Conservation (phyloP, 2,797 vertebrate species). For the Apogon talboti region DNA sequence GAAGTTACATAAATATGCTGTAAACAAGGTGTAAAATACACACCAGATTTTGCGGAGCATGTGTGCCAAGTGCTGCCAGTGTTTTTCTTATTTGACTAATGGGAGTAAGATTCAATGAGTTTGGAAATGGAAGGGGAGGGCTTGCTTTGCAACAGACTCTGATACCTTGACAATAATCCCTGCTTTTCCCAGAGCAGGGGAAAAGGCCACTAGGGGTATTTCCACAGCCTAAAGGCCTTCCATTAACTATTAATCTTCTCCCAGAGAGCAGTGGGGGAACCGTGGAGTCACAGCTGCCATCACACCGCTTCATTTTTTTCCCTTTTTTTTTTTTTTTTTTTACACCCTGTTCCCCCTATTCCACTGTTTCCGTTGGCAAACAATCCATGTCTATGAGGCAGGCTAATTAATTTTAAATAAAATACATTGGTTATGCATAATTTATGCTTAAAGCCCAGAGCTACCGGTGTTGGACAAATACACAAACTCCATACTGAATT, state of each 20-base stretch:
- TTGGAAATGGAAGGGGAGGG: constrained; percentile 57
- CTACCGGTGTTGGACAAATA: constrained; percentile 85
- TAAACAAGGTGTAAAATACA: constrained; percentile 58
- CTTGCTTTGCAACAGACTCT: constrained; percentile 56
- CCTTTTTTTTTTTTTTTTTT: no score
- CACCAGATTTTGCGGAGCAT: constrained; percentile 37
- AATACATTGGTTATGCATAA: constrained; percentile 84
- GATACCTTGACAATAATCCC: constrained; percentile 77
- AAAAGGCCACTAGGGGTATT: constrained; percentile 75
- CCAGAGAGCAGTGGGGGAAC: constrained; percentile 73
- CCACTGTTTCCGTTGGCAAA: constrained; percentile 80
- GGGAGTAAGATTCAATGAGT: constrained; percentile 57
- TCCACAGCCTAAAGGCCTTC: constrained; percentile 80
- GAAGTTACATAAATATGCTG: constrained; percentile 49
- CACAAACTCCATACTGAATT: constrained; percentile 80
- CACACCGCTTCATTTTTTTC: constrained; percentile 48
- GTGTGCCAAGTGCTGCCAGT: constrained; percentile 44
- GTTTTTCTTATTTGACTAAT: constrained; percentile 66
- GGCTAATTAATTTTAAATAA: constrained; percentile 86
- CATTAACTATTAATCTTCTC: constrained; percentile 84
- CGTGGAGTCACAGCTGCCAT: constrained; percentile 77
- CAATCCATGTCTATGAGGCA: constrained; percentile 58
- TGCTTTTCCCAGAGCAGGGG: constrained; percentile 69
- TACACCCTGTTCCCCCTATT: constrained; percentile 21
- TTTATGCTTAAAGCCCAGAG: constrained; percentile 80